A percentile compares a stretch with the other conserved stretches of the same genome.
These are phyloP conservation scores for Polia nebulosa DNA, from an alignment of 2,888 invertebrate species.

Conservation along the genomic window DNA sequence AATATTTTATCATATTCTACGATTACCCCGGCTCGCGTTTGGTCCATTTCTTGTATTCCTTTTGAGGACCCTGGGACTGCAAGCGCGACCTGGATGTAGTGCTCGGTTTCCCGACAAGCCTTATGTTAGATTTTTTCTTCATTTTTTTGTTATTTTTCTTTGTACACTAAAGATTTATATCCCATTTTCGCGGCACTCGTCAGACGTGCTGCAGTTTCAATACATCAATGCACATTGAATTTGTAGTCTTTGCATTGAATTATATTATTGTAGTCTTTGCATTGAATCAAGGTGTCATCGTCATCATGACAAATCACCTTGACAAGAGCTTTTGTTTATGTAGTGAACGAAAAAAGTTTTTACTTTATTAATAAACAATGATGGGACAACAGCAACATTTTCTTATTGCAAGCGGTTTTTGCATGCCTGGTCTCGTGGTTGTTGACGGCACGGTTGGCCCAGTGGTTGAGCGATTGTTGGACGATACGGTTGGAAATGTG, in stretches of 20 bases:
- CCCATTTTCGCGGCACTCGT: constrained; percentile 56
- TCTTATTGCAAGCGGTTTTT: too few relatives aligned
- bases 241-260: too few relatives aligned
- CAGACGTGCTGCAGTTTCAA: constrained; percentile 7
- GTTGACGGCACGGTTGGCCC: too few relatives aligned
- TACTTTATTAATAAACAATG: not conserved
- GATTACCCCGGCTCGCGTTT: constrained; percentile 66
- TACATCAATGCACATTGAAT: too few relatives aligned
- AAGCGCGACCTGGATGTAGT: constrained; percentile 55
- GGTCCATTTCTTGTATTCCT: constrained; percentile 77
- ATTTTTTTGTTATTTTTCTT: constrained; percentile 28
- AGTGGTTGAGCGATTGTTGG: too few relatives aligned
- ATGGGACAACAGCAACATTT: too few relatives aligned
- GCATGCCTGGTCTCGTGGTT: too few relatives aligned
- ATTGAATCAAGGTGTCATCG: constrained; percentile 5
- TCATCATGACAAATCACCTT: not conserved
- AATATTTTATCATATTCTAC: not conserved
- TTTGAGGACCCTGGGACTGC: constrained; percentile 51
- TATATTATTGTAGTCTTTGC: too few relatives aligned
- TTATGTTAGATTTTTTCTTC: constrained; percentile 19
- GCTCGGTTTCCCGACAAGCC: constrained; percentile 6
- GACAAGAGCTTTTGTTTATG: not conserved
- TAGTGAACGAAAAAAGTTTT: not conserved
- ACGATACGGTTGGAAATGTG: too few relatives aligned
- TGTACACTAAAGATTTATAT: constrained; percentile 52